Conservation (phyloP, 2,113 vertebrate species). For the Ctenomys sociabilis region DNA sequence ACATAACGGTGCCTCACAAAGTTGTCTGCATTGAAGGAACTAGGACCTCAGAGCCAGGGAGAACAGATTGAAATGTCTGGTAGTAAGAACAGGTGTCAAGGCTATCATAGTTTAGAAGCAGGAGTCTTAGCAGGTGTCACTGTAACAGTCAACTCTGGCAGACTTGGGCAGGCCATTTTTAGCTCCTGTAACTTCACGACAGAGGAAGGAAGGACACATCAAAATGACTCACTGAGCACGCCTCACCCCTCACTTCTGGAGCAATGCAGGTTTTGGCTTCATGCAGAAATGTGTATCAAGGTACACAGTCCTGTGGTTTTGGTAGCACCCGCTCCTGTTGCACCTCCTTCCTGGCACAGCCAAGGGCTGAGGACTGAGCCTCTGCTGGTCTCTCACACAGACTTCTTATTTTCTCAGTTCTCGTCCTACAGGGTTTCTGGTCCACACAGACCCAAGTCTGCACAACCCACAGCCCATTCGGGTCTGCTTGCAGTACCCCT, state of each 20-base stretch:
- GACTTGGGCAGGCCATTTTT: not conserved
- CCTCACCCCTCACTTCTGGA: not conserved
- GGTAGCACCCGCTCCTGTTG: rapidly evolving
- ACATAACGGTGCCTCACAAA: not conserved
- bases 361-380: not conserved
- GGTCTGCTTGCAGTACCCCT: not conserved
- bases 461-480: not conserved
- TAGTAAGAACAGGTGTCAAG: not conserved
- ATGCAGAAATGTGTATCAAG: not conserved
- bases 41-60: not conserved
- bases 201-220: not conserved
- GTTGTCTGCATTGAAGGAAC: not conserved
- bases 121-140: not conserved
- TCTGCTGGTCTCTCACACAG: too few relatives aligned
- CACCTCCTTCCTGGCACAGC: not conserved
- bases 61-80: not conserved
- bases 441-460: not conserved
- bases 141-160: not conserved
- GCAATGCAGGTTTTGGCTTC: not conserved
- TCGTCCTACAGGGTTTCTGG: not conserved
- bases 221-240: not conserved
- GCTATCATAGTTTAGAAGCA: not conserved
- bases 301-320: not conserved
- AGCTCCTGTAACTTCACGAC: not conserved
- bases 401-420: not conserved